phyloP scores from a whole-genome alignment of 1,140 invertebrate genomes.

The Phthorimaea operculella region DNA sequence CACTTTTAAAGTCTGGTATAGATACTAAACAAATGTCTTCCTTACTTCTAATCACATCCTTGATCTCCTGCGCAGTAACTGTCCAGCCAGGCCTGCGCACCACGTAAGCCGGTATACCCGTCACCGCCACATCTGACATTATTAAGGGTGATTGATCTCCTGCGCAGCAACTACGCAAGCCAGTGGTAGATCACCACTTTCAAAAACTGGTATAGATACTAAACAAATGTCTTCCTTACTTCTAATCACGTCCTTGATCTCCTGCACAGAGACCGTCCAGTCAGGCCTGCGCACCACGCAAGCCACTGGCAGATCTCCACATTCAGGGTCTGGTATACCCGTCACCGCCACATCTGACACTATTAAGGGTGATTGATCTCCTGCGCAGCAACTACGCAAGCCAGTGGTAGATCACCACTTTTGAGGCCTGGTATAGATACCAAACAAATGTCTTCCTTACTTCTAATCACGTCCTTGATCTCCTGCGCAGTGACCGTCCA shows the following conservation, averaged over 20 bases:
- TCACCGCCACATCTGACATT: slow-evolving; percentile 73
- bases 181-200: slow-evolving; percentile 70
- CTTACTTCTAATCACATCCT: slow-evolving; percentile 18
- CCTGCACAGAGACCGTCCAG: slow-evolving; percentile 34
- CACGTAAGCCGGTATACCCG: slow-evolving; percentile 75
- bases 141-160: slow-evolving; percentile 49
- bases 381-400: slow-evolving; percentile 67
- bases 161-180: slow-evolving; percentile 70
- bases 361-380: slow-evolving; percentile 34
- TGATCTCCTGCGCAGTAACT: slow-evolving; percentile 43
- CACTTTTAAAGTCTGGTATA: slow-evolving; percentile 20
- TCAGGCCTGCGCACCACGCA: slow-evolving; percentile 64
- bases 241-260: slow-evolving; percentile 29
- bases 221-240: slow-evolving; percentile 1
- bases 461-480: slow-evolving; percentile 25
- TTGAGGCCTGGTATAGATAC: slow-evolving; percentile 7
- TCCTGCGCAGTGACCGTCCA: slow-evolving; percentile 38
- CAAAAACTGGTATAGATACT: not conserved
- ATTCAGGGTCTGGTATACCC: slow-evolving; percentile 12
- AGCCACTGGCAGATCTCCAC: slow-evolving; percentile 73
- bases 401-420: slow-evolving; percentile 72
- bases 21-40: too few species aligned
- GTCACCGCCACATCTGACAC: slow-evolving; percentile 56
- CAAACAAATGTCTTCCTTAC: slow-evolving; percentile 1
- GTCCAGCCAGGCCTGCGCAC: slow-evolving; percentile 40